Conservation (phyloP, 2,113 vertebrate genomes). For the Rhinoderma darwinii region DNA sequence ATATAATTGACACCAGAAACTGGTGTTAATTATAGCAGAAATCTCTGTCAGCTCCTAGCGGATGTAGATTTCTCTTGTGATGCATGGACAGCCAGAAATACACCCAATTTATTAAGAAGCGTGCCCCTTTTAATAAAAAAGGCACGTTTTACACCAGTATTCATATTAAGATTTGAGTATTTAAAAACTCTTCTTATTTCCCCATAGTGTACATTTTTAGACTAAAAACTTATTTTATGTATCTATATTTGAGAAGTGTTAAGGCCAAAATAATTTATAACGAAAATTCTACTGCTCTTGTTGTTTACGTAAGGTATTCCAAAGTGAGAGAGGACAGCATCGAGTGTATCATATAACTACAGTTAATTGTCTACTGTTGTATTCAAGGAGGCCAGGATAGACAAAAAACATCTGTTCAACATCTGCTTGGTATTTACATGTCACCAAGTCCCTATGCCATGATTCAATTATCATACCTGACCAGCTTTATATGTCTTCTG, state of each 20-base stretch:
- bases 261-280: not conserved
- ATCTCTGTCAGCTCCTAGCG: no score
- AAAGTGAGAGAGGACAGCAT: conserved; percentile 21
- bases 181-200: not conserved
- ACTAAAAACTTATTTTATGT: not conserved
- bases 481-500: conserved; percentile 47
- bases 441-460: conserved; percentile 40
- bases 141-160: no score
- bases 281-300: not conserved
- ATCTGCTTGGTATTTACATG: conserved; percentile 58
- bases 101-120: no score
- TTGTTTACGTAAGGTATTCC: conserved; percentile 14
- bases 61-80: no score
- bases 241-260: not conserved
- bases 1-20: no score
- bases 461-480: conserved; percentile 56
- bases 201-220: not conserved
- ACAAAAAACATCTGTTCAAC: conserved; percentile 55
- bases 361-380: conserved; percentile 48
- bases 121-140: no score
- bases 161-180: no score
- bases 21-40: no score
- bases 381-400: conserved; percentile 47
- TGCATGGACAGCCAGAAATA: no score
- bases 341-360: conserved; percentile 35